Evolutionary conservation across 2,888 invertebrate species (phyloP), one percentile per base, ranked within the genome.

Genomic region (Catocala sponsa): DNA sequence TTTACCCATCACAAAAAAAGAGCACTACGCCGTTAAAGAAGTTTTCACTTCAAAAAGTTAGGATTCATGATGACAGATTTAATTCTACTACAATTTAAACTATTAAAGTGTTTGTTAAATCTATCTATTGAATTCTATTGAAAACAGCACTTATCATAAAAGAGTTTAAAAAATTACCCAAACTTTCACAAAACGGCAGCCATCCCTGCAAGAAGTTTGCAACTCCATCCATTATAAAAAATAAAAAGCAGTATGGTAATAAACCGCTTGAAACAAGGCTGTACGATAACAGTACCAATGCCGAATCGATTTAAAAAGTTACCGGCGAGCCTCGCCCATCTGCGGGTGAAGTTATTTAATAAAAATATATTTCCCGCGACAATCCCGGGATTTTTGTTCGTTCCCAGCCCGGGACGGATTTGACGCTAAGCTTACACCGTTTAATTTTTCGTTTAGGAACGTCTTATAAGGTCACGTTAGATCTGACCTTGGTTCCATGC

Each of bases 341-440:
- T 87, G 86, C 78, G 82, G 82, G 70, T 78, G 70, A 85, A 88
- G 83, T 88, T 88, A 88, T 88, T 88, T 87, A 85, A 88, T 88
- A 88, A 88, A 87, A 87, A 87, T 84, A 87, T 83, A 86, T 88
- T 83, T 83, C 70, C 81, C 76, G 78, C 79, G 72, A 72, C 78
- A 81, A 76, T 81, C 82, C 80, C 66, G 71, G 85, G 82, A 78
- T 85, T 83, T 79, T 63, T 71, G 72, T 72, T 74, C 74, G 74
- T 76, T 83, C 77, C 75, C 73, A 76, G 66, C 51, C 46, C 66
- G 67, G 66, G 62, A 55, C 62, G 79, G 79, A 79, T 78, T 81
- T 78, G 72, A 76, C 61, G 71, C 72, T 77, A 75, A 73, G 75
- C 68, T 68, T 62, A 69, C 65, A 64, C 55, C 74, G 72, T 80